Evolutionary conservation across 2,113 vertebrate genomes (phyloP), one percentile per base, ranked within the genome.

Genomic region (Leptobrachium leishanense): DNA sequence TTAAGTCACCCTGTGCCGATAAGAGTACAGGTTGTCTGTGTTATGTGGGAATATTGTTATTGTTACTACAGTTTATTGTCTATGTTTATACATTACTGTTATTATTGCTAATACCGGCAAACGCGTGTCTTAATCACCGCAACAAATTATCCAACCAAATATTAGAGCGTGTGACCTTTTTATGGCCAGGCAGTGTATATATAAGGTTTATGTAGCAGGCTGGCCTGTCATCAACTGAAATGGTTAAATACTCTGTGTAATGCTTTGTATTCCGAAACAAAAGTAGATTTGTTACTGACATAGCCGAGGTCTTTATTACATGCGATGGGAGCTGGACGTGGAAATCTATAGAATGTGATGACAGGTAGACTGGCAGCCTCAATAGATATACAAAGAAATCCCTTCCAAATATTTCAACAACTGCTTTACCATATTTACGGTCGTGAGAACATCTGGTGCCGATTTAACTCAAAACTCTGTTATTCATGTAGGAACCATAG

Each of bases 361-460:
- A 80, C 77, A 80, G 71, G 15, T 64, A 73, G 63, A 39, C 50
- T 67, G 43, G 43, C 31, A 75, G 71, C 46, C 54, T 44, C 43
- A 67, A 73, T 73, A 57, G 62, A 55, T 41, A 74, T 57, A 67
- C 57, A 31, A 31, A 80, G 70, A 80, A 80, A 73, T 67, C 77
- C 77, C 70, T 80, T 74, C 71, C 72, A 74, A 74, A 67, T 67
- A 80, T 80, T 80, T 80, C 77, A 80, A 53, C 53, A 54, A 73
- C 70, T 65, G 70, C 74, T 80, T 74, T 67, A 79, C 50, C 67
- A 67, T 73, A 73, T 74, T 80, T 55, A 59, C 70, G 67, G 70
- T 43, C 67, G 62, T 73, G 71, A 13, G 55, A 50, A 80, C 77
- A 80, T 80, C 77, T 80, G 77, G 57, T 73, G 13, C 67, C 50